Evolutionary conservation across 2,113 vertebrate genomes (phyloP).

Genomic region (Chloroceryle aenea): DNA sequence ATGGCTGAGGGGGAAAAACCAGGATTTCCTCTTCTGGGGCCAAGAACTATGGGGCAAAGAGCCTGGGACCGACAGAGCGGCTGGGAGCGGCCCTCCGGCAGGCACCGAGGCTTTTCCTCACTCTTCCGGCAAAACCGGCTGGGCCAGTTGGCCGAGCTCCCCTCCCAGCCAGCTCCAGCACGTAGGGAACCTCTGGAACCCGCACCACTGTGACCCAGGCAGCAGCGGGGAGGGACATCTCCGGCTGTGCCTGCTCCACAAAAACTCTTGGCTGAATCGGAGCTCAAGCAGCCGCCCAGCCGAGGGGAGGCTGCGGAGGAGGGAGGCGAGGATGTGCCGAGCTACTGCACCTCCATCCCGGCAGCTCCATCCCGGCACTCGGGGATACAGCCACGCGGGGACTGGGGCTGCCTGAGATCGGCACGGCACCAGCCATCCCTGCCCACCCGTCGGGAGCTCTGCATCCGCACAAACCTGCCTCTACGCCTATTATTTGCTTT

Average conservation of each 20-base stretch:
- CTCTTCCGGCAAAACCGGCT: constrained; percentile 25
- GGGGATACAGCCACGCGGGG: not conserved
- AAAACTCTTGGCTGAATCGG: not conserved
- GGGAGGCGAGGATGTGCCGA: not conserved
- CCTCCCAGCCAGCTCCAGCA: constrained; percentile 18
- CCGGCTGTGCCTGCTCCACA: not conserved
- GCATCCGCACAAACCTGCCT: not conserved
- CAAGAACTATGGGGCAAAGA: constrained; percentile 27
- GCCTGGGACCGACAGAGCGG: constrained; percentile 1
- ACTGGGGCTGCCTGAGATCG: not conserved
- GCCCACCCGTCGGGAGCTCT: not conserved
- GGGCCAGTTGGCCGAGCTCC: not conserved
- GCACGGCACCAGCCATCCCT: not conserved
- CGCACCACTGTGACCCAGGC: not conserved
- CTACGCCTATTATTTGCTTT: constrained; percentile 22
- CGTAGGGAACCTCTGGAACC: not conserved
- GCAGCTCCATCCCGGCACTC: not conserved
- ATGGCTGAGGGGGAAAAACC: not conserved
- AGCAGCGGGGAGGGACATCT: not conserved
- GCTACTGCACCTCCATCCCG: not conserved
- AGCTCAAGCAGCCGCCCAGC: not conserved
- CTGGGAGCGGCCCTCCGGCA: constrained; percentile 22
- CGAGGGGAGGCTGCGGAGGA: not conserved
- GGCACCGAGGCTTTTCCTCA: not conserved
- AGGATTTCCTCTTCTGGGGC: constrained; percentile 49